phyloP scores from a whole-genome alignment of 1,140 invertebrate species.

The Branchinecta lindahli region DNA sequence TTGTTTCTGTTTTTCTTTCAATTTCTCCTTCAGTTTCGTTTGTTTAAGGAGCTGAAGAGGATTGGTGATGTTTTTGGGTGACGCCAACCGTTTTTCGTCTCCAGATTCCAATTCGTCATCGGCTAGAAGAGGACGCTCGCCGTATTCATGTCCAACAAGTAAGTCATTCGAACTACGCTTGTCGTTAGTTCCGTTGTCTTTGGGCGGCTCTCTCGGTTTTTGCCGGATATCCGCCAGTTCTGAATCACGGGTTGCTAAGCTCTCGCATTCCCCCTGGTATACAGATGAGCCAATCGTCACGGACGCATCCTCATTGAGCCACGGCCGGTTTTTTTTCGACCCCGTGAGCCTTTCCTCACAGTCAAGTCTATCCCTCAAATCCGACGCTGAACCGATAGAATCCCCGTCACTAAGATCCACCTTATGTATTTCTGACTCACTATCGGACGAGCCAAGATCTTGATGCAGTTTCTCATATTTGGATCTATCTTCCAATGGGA shows the following conservation, averaged over 20 bases:
- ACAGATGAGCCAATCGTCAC: conserved; percentile 50
- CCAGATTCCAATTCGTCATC: conserved; percentile 61
- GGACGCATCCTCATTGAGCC: conserved; percentile 40
- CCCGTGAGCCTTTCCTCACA: conserved; percentile 36
- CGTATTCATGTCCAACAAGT: conserved; percentile 59
- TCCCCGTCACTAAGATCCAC: conserved; percentile 36
- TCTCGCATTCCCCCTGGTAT: conserved; percentile 54
- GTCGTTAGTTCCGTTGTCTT: conserved; percentile 23
- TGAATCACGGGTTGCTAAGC: conserved; percentile 38
- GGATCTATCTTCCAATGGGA: conserved; percentile 52
- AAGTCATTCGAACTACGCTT: conserved; percentile 25
- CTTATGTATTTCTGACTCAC: conserved; percentile 27
- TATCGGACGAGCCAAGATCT: conserved; percentile 20
- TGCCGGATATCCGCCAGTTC: conserved; percentile 18
- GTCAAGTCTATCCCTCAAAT: conserved; percentile 41
- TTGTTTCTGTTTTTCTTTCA: conserved; percentile 23
- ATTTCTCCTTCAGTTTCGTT: conserved; percentile 17
- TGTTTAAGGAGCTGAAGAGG: conserved; percentile 14
- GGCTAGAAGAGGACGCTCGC: conserved; percentile 54
- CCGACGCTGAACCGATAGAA: conserved; percentile 56
- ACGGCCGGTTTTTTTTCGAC: conserved; percentile 26
- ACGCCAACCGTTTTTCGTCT: conserved; percentile 30
- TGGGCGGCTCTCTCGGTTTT: conserved; percentile 15
- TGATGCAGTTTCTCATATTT: conserved; percentile 53
- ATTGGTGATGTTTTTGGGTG: conserved; percentile 22